Evolutionary conservation across 1,140 invertebrate genomes (phyloP).

Genomic region (Cotesia typhae): DNA sequence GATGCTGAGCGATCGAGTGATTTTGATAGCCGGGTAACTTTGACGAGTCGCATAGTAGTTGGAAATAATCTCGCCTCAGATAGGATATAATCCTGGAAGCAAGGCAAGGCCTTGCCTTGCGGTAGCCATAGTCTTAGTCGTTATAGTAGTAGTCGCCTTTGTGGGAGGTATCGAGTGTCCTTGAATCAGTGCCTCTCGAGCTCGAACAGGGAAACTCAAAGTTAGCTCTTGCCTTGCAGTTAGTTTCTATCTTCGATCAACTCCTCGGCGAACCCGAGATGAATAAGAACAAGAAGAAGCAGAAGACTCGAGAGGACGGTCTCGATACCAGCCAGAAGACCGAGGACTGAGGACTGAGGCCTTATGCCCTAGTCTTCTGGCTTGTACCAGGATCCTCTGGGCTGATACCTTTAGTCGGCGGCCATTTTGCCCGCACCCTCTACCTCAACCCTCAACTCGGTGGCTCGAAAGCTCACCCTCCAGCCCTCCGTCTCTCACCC

Average conservation of each 20-base stretch:
- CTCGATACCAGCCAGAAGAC: constrained; percentile 46
- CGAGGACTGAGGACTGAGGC: too few species aligned
- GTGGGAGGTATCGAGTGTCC: constrained; percentile 38
- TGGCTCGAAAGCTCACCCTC: constrained; percentile 33
- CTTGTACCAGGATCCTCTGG: constrained; percentile 42
- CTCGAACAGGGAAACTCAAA: constrained; percentile 18
- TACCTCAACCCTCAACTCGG: constrained; percentile 32
- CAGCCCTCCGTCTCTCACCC: constrained; percentile 11
- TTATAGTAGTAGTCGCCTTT: constrained; percentile 8
- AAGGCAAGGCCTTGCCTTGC: constrained; percentile 13
- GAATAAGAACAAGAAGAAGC: too few species aligned
- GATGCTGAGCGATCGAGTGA: constrained; percentile 9
- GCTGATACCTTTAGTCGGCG: constrained; percentile 48
- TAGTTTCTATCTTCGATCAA: constrained; percentile 10
- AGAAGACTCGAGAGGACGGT: constrained; percentile 10
- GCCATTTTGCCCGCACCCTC: constrained; percentile 56
- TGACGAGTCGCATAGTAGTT: constrained; percentile 1
- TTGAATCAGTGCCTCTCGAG: constrained; percentile 31
- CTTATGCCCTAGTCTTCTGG: too few species aligned
- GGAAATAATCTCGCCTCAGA: constrained; percentile 2
- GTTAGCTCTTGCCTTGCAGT: neutral
- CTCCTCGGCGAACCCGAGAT: too few species aligned
- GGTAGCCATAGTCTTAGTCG: neutral
- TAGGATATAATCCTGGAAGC: constrained; percentile 5
- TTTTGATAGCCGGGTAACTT: neutral